Percentiles rank a stretch among this genome's conserved stretches.
These are phyloP conservation scores for Volucella zonaria DNA, from an alignment of 2,888 invertebrate species.

Conservation along the genomic window DNA sequence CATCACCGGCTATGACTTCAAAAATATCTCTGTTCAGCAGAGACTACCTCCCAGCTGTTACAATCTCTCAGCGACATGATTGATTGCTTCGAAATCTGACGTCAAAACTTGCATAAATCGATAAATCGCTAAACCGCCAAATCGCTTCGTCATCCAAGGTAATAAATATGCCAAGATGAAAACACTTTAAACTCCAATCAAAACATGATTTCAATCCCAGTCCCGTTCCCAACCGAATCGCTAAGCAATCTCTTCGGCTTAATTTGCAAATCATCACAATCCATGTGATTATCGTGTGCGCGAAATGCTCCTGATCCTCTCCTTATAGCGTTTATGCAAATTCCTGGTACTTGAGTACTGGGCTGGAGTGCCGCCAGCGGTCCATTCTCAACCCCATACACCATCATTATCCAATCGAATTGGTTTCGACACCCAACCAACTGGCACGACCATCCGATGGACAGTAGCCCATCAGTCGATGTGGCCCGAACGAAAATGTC, in stretches of 20 bases:
- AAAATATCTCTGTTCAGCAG: too few relatives aligned
- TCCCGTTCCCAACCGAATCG: neutral
- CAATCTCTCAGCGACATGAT: slow-evolving; percentile 33
- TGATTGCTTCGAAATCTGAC: slow-evolving; percentile 61
- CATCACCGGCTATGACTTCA: too few relatives aligned
- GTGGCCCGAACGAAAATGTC: slow-evolving; percentile 48
- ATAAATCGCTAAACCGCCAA: too few relatives aligned
- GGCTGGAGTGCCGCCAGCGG: slow-evolving; percentile 18
- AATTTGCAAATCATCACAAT: slow-evolving; percentile 69
- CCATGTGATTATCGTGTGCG: slow-evolving; percentile 61
- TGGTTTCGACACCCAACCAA: slow-evolving; percentile 34
- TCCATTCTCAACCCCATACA: slow-evolving; percentile 44
- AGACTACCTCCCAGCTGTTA: slow-evolving; percentile 18
- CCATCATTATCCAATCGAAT: slow-evolving; percentile 69
- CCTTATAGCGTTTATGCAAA: slow-evolving; percentile 36
- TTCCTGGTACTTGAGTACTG: slow-evolving; percentile 41
- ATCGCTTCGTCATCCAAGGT: slow-evolving; percentile 51
- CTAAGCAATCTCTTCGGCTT: slow-evolving; percentile 20
- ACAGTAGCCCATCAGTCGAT: slow-evolving; percentile 64
- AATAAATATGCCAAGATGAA: slow-evolving; percentile 58
- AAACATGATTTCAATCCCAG: slow-evolving; percentile 58
- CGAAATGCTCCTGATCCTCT: slow-evolving; percentile 39
- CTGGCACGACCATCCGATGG: slow-evolving; percentile 8
- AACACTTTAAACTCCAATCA: slow-evolving; percentile 63
- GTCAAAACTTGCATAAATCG: slow-evolving; percentile 56